A percentile compares a stretch with the other conserved stretches of the same genome.
Evolutionary conservation across 2,797 vertebrate genomes (phyloP).

Genomic region (Somateria mollissima): DNA sequence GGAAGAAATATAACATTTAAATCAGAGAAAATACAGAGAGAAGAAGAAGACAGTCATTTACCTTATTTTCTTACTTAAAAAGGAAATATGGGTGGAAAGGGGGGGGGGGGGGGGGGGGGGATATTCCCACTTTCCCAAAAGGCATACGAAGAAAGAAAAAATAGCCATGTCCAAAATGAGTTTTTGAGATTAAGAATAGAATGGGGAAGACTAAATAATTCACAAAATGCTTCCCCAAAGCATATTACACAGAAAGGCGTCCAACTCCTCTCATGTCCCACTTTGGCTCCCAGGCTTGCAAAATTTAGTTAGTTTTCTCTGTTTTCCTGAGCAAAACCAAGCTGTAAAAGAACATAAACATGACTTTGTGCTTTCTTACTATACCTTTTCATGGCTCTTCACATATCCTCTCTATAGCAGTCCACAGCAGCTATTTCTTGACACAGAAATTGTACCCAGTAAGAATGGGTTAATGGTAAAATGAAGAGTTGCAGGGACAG

Average conservation of each 20-base stretch:
- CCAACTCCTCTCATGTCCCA: background rate
- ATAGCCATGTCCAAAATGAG: too few species aligned
- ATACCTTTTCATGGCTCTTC: background rate
- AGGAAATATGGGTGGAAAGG: rapidly evolving
- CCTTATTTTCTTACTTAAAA: background rate
- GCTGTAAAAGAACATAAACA: background rate
- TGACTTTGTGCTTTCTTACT: background rate
- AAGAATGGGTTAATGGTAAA: background rate
- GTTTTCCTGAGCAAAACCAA: background rate
- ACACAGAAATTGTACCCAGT: background rate
- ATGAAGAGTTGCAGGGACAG: background rate
- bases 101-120: rapidly evolving
- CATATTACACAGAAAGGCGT: background rate
- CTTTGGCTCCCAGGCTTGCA: background rate
- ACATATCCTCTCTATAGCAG: background rate
- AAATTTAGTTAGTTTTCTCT: background rate
- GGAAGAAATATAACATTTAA: background rate
- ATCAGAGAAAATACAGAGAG: background rate
- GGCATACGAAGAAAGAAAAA: rapidly evolving
- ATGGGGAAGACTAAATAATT: background rate
- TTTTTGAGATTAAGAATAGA: background rate
- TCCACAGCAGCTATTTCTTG: background rate
- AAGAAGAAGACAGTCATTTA: background rate
- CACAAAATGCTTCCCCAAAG: background rate
- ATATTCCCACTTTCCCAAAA: background rate